Base-by-base conservation (phyloP, 2,888 invertebrate species). In the Amblyjoppa fuscipennis region DNA sequence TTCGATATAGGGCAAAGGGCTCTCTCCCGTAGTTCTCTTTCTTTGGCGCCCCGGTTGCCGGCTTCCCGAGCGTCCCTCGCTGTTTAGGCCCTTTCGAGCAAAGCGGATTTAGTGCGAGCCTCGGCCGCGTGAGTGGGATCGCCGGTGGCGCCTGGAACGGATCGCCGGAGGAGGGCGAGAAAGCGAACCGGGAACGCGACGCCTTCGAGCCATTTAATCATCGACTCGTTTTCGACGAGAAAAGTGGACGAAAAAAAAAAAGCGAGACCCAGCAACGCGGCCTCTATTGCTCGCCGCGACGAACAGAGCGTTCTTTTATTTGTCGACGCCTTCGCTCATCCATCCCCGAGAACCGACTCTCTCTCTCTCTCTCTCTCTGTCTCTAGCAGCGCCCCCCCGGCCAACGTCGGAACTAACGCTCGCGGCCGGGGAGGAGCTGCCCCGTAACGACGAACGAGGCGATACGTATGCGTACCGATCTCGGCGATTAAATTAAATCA, bases 141-240 rank as follows among this genome's bases (percentile, higher is more conserved):
- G 74, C 69, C 79, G 51, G 74, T 79, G 83, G 83, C 79, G 70
- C 74, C 74, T 61, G 38, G 13, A 25, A 74, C 38, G 45, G 45
- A 28, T 74, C 51, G 38, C 16, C 61, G 41, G 45, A 28, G 45
- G 61, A 41, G 31, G 75, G 64, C 71, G 64, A 64, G 64, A 51
- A 45, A 76, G 34, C 49, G 51, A 49, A 56, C 56, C 68, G 51
- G 11, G 70, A 78, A 45, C 45, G 61, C 61, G 69, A 78, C 70
- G 78, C 56, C 61, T 78, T 78, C 70, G 31, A 78, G 77, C 73
- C 81, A 77, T 84, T 84, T 81, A 84, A 84, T 84, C 84, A 84
- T 81, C 77, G 77, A 68, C 74, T 84, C 77, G 78, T 81, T 81
- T 69, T 66, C 64, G 73, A 49, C 68, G 76, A 64, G 71, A 49